Evolutionary conservation across 2,113 vertebrate genomes (phyloP), one percentile per base, ranked within the genome.

Genomic region (Ascaphus truei): DNA sequence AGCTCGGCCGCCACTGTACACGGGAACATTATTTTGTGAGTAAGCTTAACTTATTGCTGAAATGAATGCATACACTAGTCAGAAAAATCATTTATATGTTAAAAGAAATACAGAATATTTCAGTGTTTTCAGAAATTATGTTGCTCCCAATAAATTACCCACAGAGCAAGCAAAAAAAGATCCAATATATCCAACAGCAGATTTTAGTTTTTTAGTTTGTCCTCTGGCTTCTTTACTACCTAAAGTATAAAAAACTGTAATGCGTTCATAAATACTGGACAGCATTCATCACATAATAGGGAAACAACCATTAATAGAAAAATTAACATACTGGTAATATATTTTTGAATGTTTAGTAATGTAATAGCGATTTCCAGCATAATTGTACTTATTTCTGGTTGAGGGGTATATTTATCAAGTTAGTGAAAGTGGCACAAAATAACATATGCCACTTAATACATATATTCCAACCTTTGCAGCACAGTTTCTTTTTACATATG

Each of bases 61-160:
- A 31, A 16, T 15, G 25, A 13, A 62, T 29, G 16, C 29, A 12
- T 9, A 31, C 26, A 58, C 53, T 48, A 23, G 16, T 23, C 53
- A 68, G 55, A 45, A 58, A 68, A 68, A 37, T 47, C 66, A 68
- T 59, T 68, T 68, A 68, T 68, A 68, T 68, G 55, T 68, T 68
- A 68, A 68, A 47, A 68, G 53, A 59, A 45, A 68, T 50, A 68
- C 37, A 23, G 39, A 36, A 59, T 68, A 59, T 68, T 68, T 68
- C 30, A 13, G 15, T 50, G 66, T 68, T 68, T 68, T 48, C 29
- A 37, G 66, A 51, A 48, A 10, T 18, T 34, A 48, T 16, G 31
- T 23, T 48, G 66, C 30, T 59, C 31, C 51, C 27, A 50, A 68
- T 68, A 41, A 68, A 59, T 68, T 59, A 59, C 66, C 66, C 45